These are phyloP conservation scores for Andrena haemorrhoa DNA, from an alignment of 2,888 invertebrate species.

Conservation along the genomic window DNA sequence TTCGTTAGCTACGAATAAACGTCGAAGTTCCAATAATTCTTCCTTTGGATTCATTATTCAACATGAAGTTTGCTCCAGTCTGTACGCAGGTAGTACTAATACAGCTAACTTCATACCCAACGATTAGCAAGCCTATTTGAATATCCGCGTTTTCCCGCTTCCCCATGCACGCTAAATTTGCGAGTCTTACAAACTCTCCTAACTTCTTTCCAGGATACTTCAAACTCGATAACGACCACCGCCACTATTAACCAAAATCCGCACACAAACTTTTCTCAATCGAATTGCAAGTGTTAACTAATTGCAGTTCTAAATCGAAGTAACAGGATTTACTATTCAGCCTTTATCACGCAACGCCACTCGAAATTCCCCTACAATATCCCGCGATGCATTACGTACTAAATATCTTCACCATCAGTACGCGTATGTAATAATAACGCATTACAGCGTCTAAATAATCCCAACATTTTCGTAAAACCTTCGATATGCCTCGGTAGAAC, in stretches of 20 bases:
- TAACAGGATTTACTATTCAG: conserved; percentile 6
- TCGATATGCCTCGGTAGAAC: conserved; percentile 53
- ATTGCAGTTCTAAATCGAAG: not conserved
- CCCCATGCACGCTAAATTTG: not conserved
- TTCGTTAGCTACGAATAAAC: too few species aligned
- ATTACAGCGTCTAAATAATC: not conserved
- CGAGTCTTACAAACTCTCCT: not conserved
- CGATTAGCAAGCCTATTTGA: not conserved
- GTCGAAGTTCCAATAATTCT: too few species aligned
- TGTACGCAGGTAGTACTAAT: not conserved
- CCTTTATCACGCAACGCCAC: not conserved
- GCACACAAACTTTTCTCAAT: not conserved
- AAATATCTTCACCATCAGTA: not conserved
- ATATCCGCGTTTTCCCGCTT: not conserved
- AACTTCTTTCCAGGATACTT: not conserved
- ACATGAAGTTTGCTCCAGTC: not conserved
- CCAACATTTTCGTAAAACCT: not conserved
- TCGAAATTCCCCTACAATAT: not conserved
- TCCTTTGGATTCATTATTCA: too few species aligned
- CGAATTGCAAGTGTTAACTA: conserved; percentile 5
- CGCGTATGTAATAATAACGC: not conserved
- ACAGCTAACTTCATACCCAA: not conserved
- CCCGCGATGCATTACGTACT: not conserved
- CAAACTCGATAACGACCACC: not conserved
- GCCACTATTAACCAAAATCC: not conserved